Base-by-base conservation (phyloP, 2,888 invertebrate species). In the Dolomedes plantarius region DNA sequence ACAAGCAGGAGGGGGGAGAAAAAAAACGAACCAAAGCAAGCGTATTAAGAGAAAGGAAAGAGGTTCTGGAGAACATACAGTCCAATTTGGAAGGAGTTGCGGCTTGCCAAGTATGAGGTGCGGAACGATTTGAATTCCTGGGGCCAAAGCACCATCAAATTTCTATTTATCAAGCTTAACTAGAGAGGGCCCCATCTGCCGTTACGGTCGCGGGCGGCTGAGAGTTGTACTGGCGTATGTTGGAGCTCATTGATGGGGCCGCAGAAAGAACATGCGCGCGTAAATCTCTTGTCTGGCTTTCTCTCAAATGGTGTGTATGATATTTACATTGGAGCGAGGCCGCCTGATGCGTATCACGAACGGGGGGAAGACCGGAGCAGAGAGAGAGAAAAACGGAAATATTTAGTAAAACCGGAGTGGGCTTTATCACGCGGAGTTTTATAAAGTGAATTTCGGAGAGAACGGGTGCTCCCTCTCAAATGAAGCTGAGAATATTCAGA, bases 101-200 rank as follows among this genome's bases (percentile, higher is more conserved):
- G 36, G 23, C 3, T n/a, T 3, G 13, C 56, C 23, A 56, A 56
- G 56, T 16, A 56, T 56, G 23, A 56, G 56, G 72, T 29, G 72
- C n/a, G n/a, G 31, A 56, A 23, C 69, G 74, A 79, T 79, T 86
- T 86, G 79, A 86, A 86, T 79, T 78, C 85, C 67, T 74, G 64
- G 46, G 68, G 85, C 46, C 67, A 67, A 76, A 78, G 76, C 78
- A 79, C 79, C 85, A 86, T 86, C 85, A 86, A 86, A 86, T 74
- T 79, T 78, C 85, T 86, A 86, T 86, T 74, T 79, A 79, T 86
- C 85, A 86, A 69, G 85, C 78, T 86, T 85, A 85, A 41, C 69
- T 0, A 29, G 74, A 79, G 68, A 28, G 46, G 64, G 85, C 67
- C 85, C 85, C 85, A 86, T 74, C 85, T 86, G 85, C 36, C 74